These are phyloP conservation scores for Eulemur albifrons DNA, from an alignment of 2,797 vertebrate genomes.

Conservation along the genomic window DNA sequence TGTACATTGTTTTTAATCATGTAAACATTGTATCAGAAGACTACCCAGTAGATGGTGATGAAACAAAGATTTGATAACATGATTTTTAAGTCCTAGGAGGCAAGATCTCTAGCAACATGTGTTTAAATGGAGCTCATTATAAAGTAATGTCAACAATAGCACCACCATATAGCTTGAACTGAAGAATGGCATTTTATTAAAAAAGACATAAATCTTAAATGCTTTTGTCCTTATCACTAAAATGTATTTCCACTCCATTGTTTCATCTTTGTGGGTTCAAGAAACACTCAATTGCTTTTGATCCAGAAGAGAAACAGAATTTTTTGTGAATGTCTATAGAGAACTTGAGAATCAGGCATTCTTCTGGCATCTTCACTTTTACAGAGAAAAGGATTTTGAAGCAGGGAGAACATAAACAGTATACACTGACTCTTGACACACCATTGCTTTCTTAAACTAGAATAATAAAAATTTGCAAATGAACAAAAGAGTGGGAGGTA, in stretches of 20 bases:
- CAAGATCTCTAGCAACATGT: background rate
- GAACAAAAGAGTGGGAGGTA: conserved; percentile 88
- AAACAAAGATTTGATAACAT: background rate
- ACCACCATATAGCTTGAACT: background rate
- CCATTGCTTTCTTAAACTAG: conserved; percentile 84
- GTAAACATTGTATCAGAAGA: background rate
- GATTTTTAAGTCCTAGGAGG: background rate
- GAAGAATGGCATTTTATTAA: background rate
- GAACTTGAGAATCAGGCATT: conserved; percentile 62
- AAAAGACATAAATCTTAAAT: background rate
- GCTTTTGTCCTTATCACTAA: background rate
- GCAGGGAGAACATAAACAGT: conserved; percentile 83
- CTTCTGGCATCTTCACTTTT: conserved; percentile 72
- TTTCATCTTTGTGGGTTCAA: conserved; percentile 26
- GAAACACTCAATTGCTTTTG: conserved; percentile 7
- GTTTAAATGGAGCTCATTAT: background rate
- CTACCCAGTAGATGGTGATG: background rate
- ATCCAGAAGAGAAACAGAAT: background rate
- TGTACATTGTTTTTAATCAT: background rate
- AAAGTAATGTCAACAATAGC: conserved; percentile 5
- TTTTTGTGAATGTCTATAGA: conserved; percentile 23
- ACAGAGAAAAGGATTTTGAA: conserved; percentile 82
- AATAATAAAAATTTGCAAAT: conserved; percentile 88
- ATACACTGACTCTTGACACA: conserved; percentile 85
- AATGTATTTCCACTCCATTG: background rate